Conservation (phyloP, 2,113 vertebrate genomes). For the Lathamus discolor region DNA sequence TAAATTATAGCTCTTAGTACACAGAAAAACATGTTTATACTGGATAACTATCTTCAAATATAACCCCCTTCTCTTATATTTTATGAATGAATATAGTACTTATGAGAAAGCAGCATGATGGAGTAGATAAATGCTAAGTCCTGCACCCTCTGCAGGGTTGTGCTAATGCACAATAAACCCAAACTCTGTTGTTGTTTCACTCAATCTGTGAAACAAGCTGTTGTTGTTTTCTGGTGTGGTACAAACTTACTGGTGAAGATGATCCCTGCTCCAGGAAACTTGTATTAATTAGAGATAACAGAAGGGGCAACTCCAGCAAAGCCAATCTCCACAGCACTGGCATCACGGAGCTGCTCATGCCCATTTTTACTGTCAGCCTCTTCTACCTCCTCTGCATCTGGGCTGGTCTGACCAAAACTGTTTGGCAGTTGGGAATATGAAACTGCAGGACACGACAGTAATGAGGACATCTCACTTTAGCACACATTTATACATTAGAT, state of each 20-base stretch:
- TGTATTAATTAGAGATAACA: background rate
- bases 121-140: background rate
- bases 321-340: background rate
- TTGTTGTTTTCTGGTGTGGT: background rate
- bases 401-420: background rate
- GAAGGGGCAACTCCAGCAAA: background rate
- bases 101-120: background rate
- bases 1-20: background rate
- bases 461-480: background rate
- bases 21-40: background rate
- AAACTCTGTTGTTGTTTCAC: rapidly evolving
- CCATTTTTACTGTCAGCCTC: background rate
- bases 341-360: background rate
- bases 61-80: background rate
- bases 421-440: background rate
- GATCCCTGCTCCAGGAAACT: background rate
- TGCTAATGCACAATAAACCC: background rate
- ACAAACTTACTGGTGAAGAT: background rate
- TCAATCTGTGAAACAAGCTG: background rate
- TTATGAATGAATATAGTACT: background rate
- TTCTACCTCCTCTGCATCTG: background rate
- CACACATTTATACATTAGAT: background rate
- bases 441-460: background rate
- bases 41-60: background rate
- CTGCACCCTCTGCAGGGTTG: background rate